Conservation (phyloP, 2,113 vertebrate species). For the Catharus fuscescens region DNA sequence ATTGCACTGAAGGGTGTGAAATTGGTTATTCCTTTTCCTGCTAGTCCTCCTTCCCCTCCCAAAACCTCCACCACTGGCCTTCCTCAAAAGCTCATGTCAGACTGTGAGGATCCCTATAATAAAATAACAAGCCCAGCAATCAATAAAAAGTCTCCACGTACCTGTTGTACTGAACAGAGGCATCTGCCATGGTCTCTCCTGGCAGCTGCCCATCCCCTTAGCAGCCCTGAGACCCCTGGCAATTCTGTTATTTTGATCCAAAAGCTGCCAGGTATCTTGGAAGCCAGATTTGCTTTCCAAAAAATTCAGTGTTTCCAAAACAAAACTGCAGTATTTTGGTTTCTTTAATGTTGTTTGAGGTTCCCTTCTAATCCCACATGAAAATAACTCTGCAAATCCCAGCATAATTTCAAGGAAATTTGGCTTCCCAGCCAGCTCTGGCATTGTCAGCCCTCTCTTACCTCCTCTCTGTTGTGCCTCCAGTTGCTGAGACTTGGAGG, state of each 20-base stretch:
- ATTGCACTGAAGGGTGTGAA: not conserved
- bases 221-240: not conserved
- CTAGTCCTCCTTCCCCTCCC: not conserved
- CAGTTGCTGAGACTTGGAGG: not conserved
- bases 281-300: not conserved
- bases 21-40: not conserved
- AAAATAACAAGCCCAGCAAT: not conserved
- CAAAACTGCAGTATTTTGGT: not conserved
- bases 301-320: constrained; percentile 10
- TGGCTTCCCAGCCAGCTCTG: not conserved
- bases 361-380: not conserved
- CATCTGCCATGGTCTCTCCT: not conserved
- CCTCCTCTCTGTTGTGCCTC: not conserved
- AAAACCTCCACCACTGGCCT: not conserved
- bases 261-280: not conserved
- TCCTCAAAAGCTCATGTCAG: not conserved
- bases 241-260: not conserved
- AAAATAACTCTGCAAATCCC: constrained; percentile 19
- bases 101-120: not conserved
- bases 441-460: not conserved
- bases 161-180: not conserved
- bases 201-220: not conserved
- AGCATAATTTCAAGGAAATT: not conserved
- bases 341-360: not conserved
- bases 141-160: not conserved